Evolutionary conservation across 2,113 vertebrate genomes (phyloP).

Genomic region (Passer domesticus): DNA sequence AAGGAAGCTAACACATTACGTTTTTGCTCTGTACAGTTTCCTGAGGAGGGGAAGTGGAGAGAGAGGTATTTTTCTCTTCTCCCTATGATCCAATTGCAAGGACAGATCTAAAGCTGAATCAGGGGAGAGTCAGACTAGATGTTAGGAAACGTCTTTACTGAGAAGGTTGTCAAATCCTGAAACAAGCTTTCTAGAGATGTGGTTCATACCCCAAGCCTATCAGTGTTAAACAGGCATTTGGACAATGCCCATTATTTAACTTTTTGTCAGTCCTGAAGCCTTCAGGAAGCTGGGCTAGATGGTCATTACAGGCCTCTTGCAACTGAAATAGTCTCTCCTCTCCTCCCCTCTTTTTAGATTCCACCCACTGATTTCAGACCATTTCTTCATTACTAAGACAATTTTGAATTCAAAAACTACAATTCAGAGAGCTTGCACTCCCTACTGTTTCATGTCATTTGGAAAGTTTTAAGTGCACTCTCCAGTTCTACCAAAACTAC

Average conservation of each 20-base stretch:
- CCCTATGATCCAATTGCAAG: rapidly evolving
- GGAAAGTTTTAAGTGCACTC: not conserved
- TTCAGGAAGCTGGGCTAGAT: not conserved
- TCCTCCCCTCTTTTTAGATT: not conserved
- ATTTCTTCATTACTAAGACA: not conserved
- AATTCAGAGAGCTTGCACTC: not conserved
- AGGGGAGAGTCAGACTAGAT: not conserved
- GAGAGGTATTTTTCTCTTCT: not conserved
- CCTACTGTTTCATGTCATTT: not conserved
- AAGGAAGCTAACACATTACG: not conserved
- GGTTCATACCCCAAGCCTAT: rapidly evolving
- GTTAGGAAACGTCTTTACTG: not conserved
- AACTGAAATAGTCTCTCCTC: not conserved
- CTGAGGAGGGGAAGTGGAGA: not conserved
- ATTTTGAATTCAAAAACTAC: not conserved
- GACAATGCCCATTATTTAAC: not conserved
- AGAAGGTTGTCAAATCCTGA: not conserved
- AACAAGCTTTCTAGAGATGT: not conserved
- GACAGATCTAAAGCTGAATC: not conserved
- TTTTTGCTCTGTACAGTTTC: not conserved
- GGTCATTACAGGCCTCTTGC: rapidly evolving
- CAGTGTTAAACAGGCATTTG: not conserved
- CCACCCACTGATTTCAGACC: not conserved
- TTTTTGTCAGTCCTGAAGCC: not conserved
- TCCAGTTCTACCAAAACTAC: not conserved